phyloP scores from a whole-genome alignment of 2,113 vertebrate species.

The Tragelaphus scriptus region DNA sequence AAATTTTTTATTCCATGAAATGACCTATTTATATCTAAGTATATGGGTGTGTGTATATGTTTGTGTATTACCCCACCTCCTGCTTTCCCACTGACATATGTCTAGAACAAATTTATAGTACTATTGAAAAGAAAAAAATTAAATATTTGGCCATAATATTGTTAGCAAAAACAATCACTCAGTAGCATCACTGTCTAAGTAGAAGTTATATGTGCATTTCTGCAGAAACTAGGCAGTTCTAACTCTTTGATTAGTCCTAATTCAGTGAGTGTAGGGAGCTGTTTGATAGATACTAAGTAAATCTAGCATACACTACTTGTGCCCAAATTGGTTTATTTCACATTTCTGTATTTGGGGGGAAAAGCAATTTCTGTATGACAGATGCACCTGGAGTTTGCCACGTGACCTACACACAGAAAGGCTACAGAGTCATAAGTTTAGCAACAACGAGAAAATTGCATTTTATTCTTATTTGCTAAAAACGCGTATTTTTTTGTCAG shows the following conservation, averaged over 20 bases:
- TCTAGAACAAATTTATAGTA: constrained; percentile 12
- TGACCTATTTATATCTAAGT: background rate
- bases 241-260: constrained; percentile 76
- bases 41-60: no score
- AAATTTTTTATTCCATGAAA: background rate
- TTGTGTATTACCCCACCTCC: background rate
- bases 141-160: background rate
- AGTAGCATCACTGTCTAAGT: background rate
- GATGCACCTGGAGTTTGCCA: constrained; percentile 65
- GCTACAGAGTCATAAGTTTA: constrained; percentile 26
- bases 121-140: background rate
- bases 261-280: constrained; percentile 58
- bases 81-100: background rate
- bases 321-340: constrained; percentile 80
- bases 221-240: constrained; percentile 53
- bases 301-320: constrained; percentile 74
- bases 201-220: background rate
- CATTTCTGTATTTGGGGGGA: constrained; percentile 72
- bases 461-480: constrained; percentile 61
- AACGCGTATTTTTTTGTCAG: constrained; percentile 23
- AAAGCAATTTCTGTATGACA: constrained; percentile 78
- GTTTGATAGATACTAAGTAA: constrained; percentile 70
- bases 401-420: background rate
- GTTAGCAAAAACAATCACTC: constrained; percentile 39
- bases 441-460: constrained; percentile 38